Evolutionary conservation across 1,140 invertebrate genomes (phyloP).

Genomic region (Melitaea cinxia): DNA sequence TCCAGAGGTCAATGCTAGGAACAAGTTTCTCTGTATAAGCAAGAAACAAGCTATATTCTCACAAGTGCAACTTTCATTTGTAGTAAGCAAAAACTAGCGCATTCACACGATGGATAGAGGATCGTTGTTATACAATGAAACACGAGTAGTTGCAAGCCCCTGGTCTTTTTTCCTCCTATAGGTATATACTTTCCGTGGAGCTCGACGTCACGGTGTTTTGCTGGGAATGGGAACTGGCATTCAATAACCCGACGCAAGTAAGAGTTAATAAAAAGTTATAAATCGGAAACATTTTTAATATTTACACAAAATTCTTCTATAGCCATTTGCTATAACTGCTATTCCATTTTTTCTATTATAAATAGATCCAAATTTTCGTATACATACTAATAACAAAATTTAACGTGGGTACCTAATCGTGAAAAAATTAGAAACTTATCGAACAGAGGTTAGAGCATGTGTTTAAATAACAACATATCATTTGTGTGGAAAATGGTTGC

Average conservation of each 20-base stretch:
- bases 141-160: conserved; percentile 23
- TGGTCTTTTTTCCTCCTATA: conserved; percentile 31
- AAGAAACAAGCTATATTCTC: conserved; percentile 69
- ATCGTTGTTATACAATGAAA: conserved; percentile 36
- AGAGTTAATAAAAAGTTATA: conserved; percentile 33
- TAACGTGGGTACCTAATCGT: too few relatives aligned
- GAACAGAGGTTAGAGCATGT: neutral
- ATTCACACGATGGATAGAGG: conserved; percentile 61
- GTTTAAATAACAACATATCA: conserved; percentile 31
- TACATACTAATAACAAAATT: too few relatives aligned
- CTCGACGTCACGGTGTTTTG: conserved; percentile 42
- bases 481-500: conserved; percentile 55
- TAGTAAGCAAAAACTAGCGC: conserved; percentile 66
- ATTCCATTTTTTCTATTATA: neutral
- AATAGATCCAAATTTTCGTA: neutral
- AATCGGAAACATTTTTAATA: neutral
- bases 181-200: conserved; percentile 57
- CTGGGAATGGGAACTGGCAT: conserved; percentile 51
- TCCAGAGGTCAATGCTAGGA: conserved; percentile 68
- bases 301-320: too few relatives aligned
- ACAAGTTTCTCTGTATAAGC: conserved; percentile 65
- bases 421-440: conserved; percentile 22
- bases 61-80: conserved; percentile 78
- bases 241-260: conserved; percentile 33
- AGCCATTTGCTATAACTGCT: neutral